Conservation (phyloP, 2,888 invertebrate genomes). For the Aethes cnicana region DNA sequence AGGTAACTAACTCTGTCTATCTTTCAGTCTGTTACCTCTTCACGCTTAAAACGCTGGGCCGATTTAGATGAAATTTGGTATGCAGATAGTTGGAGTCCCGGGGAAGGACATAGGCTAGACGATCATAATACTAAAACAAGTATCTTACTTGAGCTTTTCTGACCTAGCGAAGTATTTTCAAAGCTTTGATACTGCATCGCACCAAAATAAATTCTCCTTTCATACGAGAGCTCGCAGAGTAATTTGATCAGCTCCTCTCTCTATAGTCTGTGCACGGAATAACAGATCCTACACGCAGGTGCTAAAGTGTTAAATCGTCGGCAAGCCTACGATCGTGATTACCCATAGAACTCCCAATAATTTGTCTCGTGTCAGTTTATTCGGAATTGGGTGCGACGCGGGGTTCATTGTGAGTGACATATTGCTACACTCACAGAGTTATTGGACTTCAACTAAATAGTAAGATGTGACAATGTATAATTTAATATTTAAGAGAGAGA, state of each 20-base stretch:
- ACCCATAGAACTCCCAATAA: slow-evolving; percentile 24
- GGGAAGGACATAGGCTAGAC: too few species aligned
- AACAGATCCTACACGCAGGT: not conserved
- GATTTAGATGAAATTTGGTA: too few species aligned
- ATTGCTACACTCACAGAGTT: slow-evolving; percentile 16
- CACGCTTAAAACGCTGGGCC: too few species aligned
- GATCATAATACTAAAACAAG: too few species aligned
- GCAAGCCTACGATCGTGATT: slow-evolving; percentile 8
- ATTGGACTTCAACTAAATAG: slow-evolving; percentile 1
- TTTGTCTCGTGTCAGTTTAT: slow-evolving; percentile 29
- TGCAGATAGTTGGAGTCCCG: too few species aligned
- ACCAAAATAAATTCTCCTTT: slow-evolving; percentile 18
- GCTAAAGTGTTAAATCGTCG: slow-evolving; percentile 1
- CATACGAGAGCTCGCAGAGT: slow-evolving; percentile 7
- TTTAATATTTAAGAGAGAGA: not conserved
- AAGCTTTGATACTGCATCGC: slow-evolving; percentile 8
- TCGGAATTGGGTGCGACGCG: slow-evolving; percentile 27
- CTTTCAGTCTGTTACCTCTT: too few species aligned
- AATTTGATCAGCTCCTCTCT: slow-evolving; percentile 12
- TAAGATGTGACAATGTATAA: slow-evolving; percentile 3
- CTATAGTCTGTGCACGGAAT: not conserved
- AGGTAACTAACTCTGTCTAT: too few species aligned
- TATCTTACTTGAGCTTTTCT: too few species aligned
- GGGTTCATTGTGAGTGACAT: slow-evolving; percentile 23
- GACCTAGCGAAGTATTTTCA: slow-evolving; percentile 2